Conservation (phyloP, 2,797 vertebrate species). For the Coranthus polyacanthus region DNA sequence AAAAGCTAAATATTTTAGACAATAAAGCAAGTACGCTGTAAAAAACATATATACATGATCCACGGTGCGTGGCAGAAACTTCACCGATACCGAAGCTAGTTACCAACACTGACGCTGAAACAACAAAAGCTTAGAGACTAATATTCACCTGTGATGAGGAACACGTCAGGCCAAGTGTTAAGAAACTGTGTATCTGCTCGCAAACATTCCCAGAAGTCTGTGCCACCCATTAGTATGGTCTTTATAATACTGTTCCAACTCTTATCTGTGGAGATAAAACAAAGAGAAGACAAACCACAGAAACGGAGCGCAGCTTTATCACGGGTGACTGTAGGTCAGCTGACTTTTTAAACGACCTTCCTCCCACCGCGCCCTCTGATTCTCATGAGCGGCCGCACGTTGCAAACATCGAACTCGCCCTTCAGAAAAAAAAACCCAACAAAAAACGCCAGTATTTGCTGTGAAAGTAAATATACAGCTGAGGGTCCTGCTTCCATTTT, state of each 20-base stretch:
- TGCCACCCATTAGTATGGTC: slow-evolving; percentile 23
- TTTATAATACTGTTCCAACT: slow-evolving; percentile 43
- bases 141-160: slow-evolving; percentile 13
- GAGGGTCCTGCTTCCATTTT: slow-evolving; percentile 8
- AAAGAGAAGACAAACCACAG: slow-evolving; percentile 40
- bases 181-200: slow-evolving; percentile 18
- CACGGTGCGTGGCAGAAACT: slow-evolving; percentile 1
- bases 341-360: slow-evolving; percentile 49
- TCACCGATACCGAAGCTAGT: slow-evolving; percentile 18
- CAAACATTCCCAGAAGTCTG: slow-evolving; percentile 15
- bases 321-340: slow-evolving; percentile 35
- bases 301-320: slow-evolving; percentile 35
- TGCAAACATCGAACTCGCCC: slow-evolving; percentile 12
- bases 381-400: too few species aligned
- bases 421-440: background rate
- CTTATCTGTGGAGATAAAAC: slow-evolving; percentile 65
- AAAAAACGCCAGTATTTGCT: slow-evolving; percentile 40
- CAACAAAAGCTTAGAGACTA: too few species aligned
- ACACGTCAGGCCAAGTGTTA: slow-evolving; percentile 22
- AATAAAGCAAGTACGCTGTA: slow-evolving; percentile 8
- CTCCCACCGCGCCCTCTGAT: slow-evolving; percentile 2
- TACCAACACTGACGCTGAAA: too few species aligned
- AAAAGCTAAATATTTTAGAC: slow-evolving; percentile 18
- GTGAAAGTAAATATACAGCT: slow-evolving; percentile 1
- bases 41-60: background rate